Evolutionary conservation across 2,888 invertebrate species (phyloP), one percentile per base, ranked within the genome.

Genomic region (Phyllotreta striolata): DNA sequence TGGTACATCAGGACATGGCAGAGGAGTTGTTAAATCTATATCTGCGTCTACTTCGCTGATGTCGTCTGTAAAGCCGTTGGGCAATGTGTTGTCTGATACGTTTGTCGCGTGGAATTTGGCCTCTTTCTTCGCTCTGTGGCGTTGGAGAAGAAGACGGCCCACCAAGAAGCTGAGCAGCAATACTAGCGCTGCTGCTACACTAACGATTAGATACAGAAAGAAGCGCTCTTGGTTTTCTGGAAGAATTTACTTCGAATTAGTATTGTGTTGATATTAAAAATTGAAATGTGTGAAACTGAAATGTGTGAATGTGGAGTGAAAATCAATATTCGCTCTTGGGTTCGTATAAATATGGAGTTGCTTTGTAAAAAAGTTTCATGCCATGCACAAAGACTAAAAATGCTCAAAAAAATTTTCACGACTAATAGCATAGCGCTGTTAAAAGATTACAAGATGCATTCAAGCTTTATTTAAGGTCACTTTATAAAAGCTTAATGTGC

Each of bases 11-110:
- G 71, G 66, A 37, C 71, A 70, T 6, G 89, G 88, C 13, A 88
- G 86, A 2, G 90, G 87, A 38, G 89, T 88, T 54, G 89, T 89
- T 69, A 91, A 86, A 78, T 90, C 91, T 63, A 91, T 91, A 74
- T 91, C 91, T 49, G 89, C 91, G 80, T 92, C 91, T 44, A 91
- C 88, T 83, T 94, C 93, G 73, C 92, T 93, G 82, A 93, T 91
- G 80, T 93, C 92, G 83, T 93, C 93, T 72, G 89, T 89, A 82
- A 93, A 93, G 63, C 92, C 92, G 78, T 91, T 91, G 9, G 92
- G 91, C 63, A 92, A 84, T 71, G 91, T 87, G 47, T 91, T 90
- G 66, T 91, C 90, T 67, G 90, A 89, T 55, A 90, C 87, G 65
- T 88, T 86, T 55, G 88, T 88, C 14, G 87, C 86, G 69, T 86